Percentiles rank a stretch among this genome's conserved stretches.
Conservation (phyloP, 2,888 invertebrate species). For the Herminia tarsipennalis region DNA sequence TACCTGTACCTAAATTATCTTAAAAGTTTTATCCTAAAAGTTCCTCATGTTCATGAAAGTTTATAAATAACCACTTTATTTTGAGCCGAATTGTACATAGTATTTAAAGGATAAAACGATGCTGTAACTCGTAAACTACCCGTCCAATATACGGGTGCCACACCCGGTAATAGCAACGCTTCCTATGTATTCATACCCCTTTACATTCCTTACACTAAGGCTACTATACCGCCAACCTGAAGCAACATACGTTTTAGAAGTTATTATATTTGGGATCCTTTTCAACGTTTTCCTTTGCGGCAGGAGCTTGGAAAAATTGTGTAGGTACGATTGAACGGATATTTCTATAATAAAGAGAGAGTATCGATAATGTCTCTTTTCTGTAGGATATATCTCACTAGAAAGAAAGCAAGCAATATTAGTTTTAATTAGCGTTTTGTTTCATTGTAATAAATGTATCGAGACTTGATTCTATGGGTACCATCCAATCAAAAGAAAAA, state of each 20-base stretch:
- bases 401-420: too few relatives aligned
- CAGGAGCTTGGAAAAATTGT: neutral
- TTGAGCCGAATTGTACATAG: too few relatives aligned
- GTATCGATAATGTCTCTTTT: neutral
- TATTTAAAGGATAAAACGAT: neutral
- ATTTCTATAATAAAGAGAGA: neutral
- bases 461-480: too few relatives aligned
- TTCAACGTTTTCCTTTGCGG: conserved; percentile 6
- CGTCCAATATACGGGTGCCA: conserved; percentile 4
- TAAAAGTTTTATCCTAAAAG: too few relatives aligned
- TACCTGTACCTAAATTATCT: too few relatives aligned
- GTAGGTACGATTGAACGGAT: neutral
- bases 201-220: conserved; percentile 4
- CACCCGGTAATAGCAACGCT: conserved; percentile 7
- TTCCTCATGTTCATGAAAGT: too few relatives aligned
- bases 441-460: too few relatives aligned
- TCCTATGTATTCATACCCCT: conserved; percentile 5
- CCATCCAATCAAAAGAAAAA: too few relatives aligned
- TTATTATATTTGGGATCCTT: conserved; percentile 8
- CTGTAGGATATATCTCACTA: too few relatives aligned
- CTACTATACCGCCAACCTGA: neutral
- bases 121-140: conserved; percentile 4
- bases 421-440: too few relatives aligned
- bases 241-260: conserved; percentile 8
- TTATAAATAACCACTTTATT: too few relatives aligned